Percentiles rank a stretch among this genome's conserved stretches.
Evolutionary conservation across 2,113 vertebrate species (phyloP).

Genomic region (Osmerus mordax): DNA sequence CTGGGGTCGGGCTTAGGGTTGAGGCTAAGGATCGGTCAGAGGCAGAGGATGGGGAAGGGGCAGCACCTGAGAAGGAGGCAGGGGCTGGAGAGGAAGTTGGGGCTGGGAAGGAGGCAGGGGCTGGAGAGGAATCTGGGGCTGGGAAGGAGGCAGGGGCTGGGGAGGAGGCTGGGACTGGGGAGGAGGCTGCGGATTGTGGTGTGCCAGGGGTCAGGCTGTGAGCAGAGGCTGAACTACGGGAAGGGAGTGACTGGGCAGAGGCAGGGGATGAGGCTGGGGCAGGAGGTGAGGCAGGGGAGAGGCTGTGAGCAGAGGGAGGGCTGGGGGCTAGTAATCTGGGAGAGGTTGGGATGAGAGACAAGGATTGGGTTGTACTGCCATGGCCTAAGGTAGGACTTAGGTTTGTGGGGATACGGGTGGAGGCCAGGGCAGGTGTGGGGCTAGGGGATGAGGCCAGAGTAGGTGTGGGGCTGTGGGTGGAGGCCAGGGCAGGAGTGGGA

Average conservation of each 20-base stretch:
- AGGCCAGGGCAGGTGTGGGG: background rate
- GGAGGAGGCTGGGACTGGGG: background rate
- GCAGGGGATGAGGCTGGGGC: background rate
- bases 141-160: background rate
- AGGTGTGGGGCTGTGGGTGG: background rate
- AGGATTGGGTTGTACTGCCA: too few relatives aligned
- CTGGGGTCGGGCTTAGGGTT: background rate
- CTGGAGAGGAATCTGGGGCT: constrained; percentile 17
- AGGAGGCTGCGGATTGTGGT: constrained; percentile 19
- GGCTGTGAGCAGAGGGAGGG: background rate
- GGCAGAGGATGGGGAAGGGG: constrained; percentile 10
- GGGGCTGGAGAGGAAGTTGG: background rate
- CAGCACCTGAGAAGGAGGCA: constrained; percentile 22
- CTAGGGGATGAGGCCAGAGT: background rate
- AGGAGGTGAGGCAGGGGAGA: background rate
- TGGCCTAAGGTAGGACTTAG: too few relatives aligned
- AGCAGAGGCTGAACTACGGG: background rate
- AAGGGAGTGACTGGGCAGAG: constrained; percentile 5
- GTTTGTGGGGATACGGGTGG: too few relatives aligned
- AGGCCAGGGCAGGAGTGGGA: background rate
- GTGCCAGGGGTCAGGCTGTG: constrained; percentile 10
- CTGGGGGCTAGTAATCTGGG: background rate
- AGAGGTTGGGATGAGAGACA: background rate
- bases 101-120: too few relatives aligned
- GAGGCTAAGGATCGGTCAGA: too few relatives aligned